Percentiles rank a stretch among this genome's conserved stretches.
These are phyloP conservation scores for Monochamus saltuarius DNA, from an alignment of 1,140 invertebrate genomes.

Conservation along the genomic window DNA sequence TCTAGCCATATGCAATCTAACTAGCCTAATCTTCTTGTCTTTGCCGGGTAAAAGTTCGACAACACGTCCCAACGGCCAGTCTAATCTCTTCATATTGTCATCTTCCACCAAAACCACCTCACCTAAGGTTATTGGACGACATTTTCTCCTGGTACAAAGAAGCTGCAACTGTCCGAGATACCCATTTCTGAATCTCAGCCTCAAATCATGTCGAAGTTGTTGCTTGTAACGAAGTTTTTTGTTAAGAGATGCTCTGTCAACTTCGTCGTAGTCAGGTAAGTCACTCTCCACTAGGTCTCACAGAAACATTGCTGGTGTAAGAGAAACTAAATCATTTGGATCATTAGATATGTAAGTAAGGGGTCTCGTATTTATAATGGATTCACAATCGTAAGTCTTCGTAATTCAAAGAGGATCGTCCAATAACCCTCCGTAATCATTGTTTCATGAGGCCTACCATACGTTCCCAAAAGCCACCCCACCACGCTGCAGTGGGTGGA, in stretches of 20 bases:
- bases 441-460: constrained; percentile 49
- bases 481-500: constrained; percentile 48
- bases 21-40: no score
- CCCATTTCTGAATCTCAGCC: constrained; percentile 22
- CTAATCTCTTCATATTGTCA: no score
- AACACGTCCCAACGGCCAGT: no score
- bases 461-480: constrained; percentile 51
- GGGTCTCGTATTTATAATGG: constrained; percentile 45
- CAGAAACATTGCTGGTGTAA: constrained; percentile 26
- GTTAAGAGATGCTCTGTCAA: constrained; percentile 15
- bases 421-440: constrained; percentile 39
- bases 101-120: no score
- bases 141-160: no score
- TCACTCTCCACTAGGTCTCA: constrained; percentile 15
- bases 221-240: constrained; percentile 16
- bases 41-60: no score
- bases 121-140: no score
- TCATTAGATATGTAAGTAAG: constrained; percentile 46
- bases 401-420: constrained; percentile 34
- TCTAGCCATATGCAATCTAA: no score
- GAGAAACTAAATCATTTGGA: constrained; percentile 20
- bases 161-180: constrained; percentile 28
- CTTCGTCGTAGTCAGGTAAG: constrained; percentile 24
- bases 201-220: constrained; percentile 13
- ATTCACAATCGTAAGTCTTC: constrained; percentile 48